Conservation (phyloP, 1,140 invertebrate species). For the Drosophila melanica region DNA sequence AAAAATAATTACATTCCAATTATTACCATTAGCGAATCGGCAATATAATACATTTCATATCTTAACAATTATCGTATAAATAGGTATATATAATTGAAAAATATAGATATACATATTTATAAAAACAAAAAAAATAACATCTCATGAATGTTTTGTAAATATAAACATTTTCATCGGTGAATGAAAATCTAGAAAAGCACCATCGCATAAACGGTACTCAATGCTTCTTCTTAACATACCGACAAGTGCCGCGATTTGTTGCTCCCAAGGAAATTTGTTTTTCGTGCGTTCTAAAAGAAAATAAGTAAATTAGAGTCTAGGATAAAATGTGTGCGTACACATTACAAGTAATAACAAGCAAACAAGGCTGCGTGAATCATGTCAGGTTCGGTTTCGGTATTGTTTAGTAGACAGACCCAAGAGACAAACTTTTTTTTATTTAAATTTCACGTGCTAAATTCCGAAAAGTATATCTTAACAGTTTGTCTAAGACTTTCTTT, state of each 20-base stretch:
- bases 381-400: constrained; percentile 42
- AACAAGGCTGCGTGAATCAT: constrained; percentile 27
- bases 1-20: constrained; percentile 3
- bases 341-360: constrained; percentile 18
- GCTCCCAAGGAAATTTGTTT: constrained; percentile 48
- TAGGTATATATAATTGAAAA: no score
- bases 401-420: constrained; percentile 43
- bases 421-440: constrained; percentile 39
- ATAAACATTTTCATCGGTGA: constrained; percentile 1
- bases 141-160: not conserved
- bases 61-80: no score
- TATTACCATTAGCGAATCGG: not conserved
- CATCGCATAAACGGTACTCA: constrained; percentile 30
- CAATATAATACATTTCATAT: not conserved
- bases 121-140: not conserved
- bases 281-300: constrained; percentile 29
- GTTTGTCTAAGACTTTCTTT: constrained; percentile 20
- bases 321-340: constrained; percentile 11
- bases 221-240: constrained; percentile 50
- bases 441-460: constrained; percentile 78
- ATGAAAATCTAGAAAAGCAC: not conserved
- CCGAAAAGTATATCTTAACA: constrained; percentile 37
- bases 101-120: not conserved
- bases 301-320: constrained; percentile 5
- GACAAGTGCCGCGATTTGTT: constrained; percentile 58